Evolutionary conservation across 2,888 invertebrate genomes (phyloP), one percentile per base, ranked within the genome.

Genomic region (Sminthurides aquaticus): DNA sequence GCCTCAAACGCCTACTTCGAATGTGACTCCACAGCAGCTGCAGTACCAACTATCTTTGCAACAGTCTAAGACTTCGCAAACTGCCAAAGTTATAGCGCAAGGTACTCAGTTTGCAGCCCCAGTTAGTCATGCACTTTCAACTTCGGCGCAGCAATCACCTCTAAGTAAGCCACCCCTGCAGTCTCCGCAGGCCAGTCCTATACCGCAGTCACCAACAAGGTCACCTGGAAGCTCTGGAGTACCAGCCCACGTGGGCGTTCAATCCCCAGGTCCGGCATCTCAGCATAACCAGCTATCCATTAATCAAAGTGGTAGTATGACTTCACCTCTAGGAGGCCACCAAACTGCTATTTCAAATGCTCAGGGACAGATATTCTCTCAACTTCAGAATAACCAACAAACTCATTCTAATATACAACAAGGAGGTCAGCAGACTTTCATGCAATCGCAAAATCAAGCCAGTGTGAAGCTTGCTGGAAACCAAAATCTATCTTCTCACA

Each of bases 71-170:
- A 28, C 57, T 26, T 28, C 57, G 25, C 20, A 27, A 24, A 57
- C 55, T 18, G 22, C 55, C n/a, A 8, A 55, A 25, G n/a, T n/a
- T n/a, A n/a, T n/a, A n/a, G 55, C 3, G 18, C 8, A 26, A 25
- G 3, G 25, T 22, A 18, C 55, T 26, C 25, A 20, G 28, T 24
- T 27, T 56, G 57, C 28, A 11, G 18, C 28, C 25, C 27, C 56
- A 2, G 56, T 24, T 5, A 3, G 25, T 2, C 3, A 22, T 22
- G 26, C 3, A 2, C 2, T 26, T 18, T 8, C n/a, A n/a, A 20
- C 56, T 24, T 2, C 57, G 18, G 29, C 8, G 2, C 57, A 57
- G 27, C 57, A 57, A 18, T 57, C 57, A 11, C 57, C 27, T 26
- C 3, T 57, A n/a, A 25, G 3, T n/a, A 57, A 57, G 25, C 18